Evolutionary conservation across 2,113 vertebrate genomes (phyloP).

Genomic region (Eidolon helvum): DNA sequence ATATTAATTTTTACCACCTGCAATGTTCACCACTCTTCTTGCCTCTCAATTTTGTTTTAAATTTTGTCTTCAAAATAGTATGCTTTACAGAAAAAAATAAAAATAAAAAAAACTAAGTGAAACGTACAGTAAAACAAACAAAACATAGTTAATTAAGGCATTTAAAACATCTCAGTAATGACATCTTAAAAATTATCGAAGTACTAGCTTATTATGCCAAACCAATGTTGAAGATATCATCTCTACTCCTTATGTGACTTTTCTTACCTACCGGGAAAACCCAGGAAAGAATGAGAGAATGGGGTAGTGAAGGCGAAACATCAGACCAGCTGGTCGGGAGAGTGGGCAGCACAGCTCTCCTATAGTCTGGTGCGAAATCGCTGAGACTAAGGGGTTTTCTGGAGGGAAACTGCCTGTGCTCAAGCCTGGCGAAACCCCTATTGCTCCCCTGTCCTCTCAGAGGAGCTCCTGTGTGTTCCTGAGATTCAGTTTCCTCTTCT

Average conservation of each 20-base stretch:
- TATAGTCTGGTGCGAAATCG: background rate
- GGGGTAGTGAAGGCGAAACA: background rate
- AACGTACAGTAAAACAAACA: background rate
- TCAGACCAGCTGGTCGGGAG: background rate
- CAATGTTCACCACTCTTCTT: background rate
- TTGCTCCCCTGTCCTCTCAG: too few species aligned
- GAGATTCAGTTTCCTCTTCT: background rate
- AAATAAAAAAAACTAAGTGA: too few species aligned
- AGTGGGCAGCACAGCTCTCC: fast-evolving
- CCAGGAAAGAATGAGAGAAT: background rate
- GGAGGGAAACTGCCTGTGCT: background rate
- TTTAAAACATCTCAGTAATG: background rate
- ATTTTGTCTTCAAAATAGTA: background rate
- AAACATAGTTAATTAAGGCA: background rate
- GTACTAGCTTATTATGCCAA: background rate
- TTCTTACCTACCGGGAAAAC: background rate
- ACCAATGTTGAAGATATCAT: background rate
- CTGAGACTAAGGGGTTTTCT: background rate
- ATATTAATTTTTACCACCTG: background rate
- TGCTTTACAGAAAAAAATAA: background rate
- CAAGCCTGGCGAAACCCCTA: background rate
- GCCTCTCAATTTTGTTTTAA: background rate
- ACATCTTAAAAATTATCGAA: background rate
- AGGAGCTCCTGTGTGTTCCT: background rate
- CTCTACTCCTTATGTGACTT: background rate